Evolutionary conservation across 2,888 invertebrate species (phyloP).

Genomic region (Auanema freiburgensis): DNA sequence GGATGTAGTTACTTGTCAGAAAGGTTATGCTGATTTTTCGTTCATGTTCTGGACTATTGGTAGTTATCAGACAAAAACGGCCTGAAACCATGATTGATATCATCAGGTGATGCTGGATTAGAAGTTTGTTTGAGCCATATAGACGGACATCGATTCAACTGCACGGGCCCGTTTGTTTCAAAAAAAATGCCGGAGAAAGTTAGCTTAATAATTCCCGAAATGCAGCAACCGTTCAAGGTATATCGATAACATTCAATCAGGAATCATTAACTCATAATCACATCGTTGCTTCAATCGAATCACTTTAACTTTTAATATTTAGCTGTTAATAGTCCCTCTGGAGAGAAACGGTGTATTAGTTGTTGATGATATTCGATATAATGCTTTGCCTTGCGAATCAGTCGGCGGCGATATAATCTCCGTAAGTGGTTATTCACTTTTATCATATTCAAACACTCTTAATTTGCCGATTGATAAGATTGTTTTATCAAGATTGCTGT

Average conservation of each 20-base stretch:
- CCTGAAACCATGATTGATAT: not conserved
- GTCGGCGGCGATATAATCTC: constrained; percentile 1
- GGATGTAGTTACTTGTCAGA: constrained; percentile 51
- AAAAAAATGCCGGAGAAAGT: constrained; percentile 61
- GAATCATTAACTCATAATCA: too few relatives aligned
- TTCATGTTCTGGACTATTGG: constrained; percentile 62
- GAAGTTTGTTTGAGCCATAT: constrained; percentile 58
- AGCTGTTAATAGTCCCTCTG: constrained; percentile 57
- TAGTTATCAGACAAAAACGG: constrained; percentile 9
- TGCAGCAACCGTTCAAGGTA: constrained; percentile 54
- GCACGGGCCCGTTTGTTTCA: constrained; percentile 59
- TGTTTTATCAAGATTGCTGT: too few relatives aligned
- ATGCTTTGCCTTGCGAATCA: constrained; percentile 46
- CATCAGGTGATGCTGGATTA: constrained; percentile 49
- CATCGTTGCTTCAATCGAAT: not conserved
- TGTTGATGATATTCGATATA: constrained; percentile 59
- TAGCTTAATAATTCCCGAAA: constrained; percentile 55
- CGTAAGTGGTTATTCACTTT: not conserved
- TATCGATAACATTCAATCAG: too few relatives aligned
- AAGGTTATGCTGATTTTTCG: constrained; percentile 47
- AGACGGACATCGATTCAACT: constrained; percentile 53
- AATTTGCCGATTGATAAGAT: too few relatives aligned
- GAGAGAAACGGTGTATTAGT: constrained; percentile 51
- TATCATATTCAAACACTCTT: too few relatives aligned
- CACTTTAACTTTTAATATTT: constrained; percentile 12